phyloP scores from a whole-genome alignment of 2,797 vertebrate species.

The Aselliscus stoliczkanus region DNA sequence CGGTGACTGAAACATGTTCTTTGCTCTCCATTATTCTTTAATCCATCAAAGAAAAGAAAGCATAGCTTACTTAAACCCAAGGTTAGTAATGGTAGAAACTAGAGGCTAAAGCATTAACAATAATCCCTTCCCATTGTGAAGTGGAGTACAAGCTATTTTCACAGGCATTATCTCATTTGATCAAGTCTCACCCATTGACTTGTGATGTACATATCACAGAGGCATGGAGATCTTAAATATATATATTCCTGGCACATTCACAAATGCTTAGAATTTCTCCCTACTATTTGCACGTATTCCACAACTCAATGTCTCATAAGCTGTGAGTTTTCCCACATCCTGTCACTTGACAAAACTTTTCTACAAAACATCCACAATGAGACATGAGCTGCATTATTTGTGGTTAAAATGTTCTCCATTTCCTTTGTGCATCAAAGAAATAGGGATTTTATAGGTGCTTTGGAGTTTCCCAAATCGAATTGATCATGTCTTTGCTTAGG shows the following conservation, averaged over 20 bases:
- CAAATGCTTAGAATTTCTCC: slow-evolving; percentile 9
- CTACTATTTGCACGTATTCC: slow-evolving; percentile 8
- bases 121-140: not conserved
- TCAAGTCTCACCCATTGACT: not conserved
- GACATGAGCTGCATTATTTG: not conserved
- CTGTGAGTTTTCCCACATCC: slow-evolving; percentile 39
- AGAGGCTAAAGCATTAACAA: not conserved
- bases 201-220: not conserved
- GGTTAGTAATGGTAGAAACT: not conserved
- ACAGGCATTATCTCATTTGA: not conserved
- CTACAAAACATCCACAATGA: not conserved
- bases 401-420: not conserved
- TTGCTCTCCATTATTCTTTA: not conserved
- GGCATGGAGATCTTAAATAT: not conserved
- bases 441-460: not conserved
- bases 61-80: not conserved
- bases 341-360: slow-evolving; percentile 8
- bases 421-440: not conserved
- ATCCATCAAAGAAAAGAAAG: not conserved
- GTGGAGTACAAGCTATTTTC: not conserved
- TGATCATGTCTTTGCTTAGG: not conserved
- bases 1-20: not conserved
- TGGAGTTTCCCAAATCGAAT: not conserved
- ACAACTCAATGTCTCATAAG: not conserved
- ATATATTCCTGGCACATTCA: slow-evolving; percentile 35